These are phyloP conservation scores for Natrix natrix DNA, from an alignment of 2,797 vertebrate species.

Conservation along the genomic window DNA sequence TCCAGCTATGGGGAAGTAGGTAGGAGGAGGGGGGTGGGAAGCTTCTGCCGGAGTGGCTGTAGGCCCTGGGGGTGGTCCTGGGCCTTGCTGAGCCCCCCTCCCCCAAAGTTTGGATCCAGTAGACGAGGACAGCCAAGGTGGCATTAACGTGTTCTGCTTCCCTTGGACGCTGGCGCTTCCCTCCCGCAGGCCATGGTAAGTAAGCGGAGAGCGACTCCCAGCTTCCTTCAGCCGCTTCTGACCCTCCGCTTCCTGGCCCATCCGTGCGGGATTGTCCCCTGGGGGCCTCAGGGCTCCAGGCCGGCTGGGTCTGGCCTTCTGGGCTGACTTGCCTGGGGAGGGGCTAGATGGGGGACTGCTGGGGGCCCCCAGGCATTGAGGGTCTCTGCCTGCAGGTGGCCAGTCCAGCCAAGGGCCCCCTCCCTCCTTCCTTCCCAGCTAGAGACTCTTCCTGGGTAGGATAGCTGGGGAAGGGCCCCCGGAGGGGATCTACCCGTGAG, in stretches of 20 bases:
- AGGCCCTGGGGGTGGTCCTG: neutral
- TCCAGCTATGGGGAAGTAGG: neutral
- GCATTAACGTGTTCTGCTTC: conserved; percentile 81
- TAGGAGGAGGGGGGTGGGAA: too few relatives aligned
- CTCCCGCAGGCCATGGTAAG: conserved; percentile 98
- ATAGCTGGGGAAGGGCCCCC: neutral
- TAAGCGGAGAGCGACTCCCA: conserved; percentile 78
- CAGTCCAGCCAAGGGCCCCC: neutral
- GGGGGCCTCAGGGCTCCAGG: neutral
- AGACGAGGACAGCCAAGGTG: conserved; percentile 8
- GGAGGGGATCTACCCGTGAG: neutral
- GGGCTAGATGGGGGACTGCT: too few relatives aligned
- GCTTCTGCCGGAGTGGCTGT: neutral
- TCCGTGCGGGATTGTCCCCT: neutral
- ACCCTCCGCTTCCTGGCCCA: neutral
- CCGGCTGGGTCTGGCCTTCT: neutral
- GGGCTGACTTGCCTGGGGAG: neutral
- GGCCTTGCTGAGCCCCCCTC: neutral
- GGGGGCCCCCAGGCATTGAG: too few relatives aligned
- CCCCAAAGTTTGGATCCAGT: conserved; percentile 10
- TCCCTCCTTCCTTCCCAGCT: neutral
- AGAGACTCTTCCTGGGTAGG: neutral
- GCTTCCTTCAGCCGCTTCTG: neutral
- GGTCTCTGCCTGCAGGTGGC: neutral
- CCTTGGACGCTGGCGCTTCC: conserved; percentile 88